phyloP scores from a whole-genome alignment of 2,797 vertebrate species.

The Acipenser oxyrinchus region DNA sequence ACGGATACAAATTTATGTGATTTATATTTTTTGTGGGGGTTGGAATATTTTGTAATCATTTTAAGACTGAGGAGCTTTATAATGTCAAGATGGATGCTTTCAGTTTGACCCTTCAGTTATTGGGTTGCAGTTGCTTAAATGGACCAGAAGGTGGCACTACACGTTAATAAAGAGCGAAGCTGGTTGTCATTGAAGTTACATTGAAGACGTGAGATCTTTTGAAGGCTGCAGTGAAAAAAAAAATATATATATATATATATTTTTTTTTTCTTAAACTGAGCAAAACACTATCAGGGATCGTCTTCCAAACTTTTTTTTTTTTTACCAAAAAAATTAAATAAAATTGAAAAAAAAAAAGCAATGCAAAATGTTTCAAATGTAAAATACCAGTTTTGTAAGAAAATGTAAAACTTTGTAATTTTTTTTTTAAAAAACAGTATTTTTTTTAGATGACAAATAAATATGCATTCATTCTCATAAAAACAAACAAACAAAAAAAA shows the following conservation, averaged over 20 bases:
- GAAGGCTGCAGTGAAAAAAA: too few species aligned
- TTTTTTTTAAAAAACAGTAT: neutral
- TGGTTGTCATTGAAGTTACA: too few species aligned
- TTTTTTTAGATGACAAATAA: conserved; percentile 24
- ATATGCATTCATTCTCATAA: conserved; percentile 18
- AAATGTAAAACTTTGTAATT: neutral
- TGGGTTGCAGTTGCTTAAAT: neutral
- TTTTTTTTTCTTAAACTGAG: neutral
- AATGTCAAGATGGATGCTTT: neutral
- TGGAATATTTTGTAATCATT: neutral
- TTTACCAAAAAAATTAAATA: conserved; percentile 5
- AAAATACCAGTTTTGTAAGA: conserved; percentile 20
- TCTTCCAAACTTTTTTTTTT: conserved; percentile 10
- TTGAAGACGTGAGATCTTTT: too few species aligned
- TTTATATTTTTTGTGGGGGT: neutral
- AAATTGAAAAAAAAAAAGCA: neutral
- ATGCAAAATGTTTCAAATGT: conserved; percentile 3
- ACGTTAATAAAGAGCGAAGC: neutral
- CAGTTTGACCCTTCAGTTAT: neutral
- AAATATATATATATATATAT: neutral
- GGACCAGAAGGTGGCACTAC: neutral
- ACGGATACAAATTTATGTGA: neutral
- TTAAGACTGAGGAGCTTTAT: neutral
- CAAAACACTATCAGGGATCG: conserved; percentile 16
- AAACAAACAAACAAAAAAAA: neutral